A percentile compares a stretch with the other conserved stretches of the same genome.
These are phyloP conservation scores for Isurus oxyrinchus DNA, from an alignment of 2,113 vertebrate species.

Conservation along the genomic window DNA sequence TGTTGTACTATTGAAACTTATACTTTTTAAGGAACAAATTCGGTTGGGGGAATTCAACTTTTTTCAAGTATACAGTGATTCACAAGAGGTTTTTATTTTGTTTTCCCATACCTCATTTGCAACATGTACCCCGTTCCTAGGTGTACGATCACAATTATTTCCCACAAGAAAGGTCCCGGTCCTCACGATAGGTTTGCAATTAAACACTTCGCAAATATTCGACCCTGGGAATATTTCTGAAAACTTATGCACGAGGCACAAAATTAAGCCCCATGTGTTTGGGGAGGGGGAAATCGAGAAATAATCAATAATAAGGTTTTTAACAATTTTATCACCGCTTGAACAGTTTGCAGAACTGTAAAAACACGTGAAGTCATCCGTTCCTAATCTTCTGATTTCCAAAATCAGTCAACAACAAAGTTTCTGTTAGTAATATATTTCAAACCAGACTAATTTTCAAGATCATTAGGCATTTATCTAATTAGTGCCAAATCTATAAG, in stretches of 20 bases:
- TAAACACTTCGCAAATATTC: background rate
- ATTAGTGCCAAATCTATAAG: slow-evolving; percentile 87
- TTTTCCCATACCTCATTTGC: background rate
- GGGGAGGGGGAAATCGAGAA: background rate
- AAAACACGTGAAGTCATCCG: slow-evolving; percentile 74
- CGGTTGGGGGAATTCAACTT: background rate
- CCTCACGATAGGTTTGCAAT: background rate
- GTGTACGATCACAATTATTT: background rate
- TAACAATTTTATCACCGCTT: slow-evolving; percentile 18
- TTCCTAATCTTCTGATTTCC: slow-evolving; percentile 82
- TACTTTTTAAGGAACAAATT: background rate
- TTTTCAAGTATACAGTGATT: background rate
- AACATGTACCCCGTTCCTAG: background rate
- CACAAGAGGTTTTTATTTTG: background rate
- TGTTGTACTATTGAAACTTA: background rate
- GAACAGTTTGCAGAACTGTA: slow-evolving; percentile 22
- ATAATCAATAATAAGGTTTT: background rate
- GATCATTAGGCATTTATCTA: slow-evolving; percentile 89
- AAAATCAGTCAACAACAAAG: slow-evolving; percentile 85
- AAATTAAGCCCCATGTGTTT: background rate
- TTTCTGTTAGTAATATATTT: slow-evolving; percentile 91
- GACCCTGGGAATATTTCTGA: background rate
- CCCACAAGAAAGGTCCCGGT: background rate
- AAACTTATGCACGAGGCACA: background rate
- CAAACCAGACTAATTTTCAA: slow-evolving; percentile 86